Evolutionary conservation across 2,113 vertebrate genomes (phyloP).

Genomic region (Vulpes vulpes): DNA sequence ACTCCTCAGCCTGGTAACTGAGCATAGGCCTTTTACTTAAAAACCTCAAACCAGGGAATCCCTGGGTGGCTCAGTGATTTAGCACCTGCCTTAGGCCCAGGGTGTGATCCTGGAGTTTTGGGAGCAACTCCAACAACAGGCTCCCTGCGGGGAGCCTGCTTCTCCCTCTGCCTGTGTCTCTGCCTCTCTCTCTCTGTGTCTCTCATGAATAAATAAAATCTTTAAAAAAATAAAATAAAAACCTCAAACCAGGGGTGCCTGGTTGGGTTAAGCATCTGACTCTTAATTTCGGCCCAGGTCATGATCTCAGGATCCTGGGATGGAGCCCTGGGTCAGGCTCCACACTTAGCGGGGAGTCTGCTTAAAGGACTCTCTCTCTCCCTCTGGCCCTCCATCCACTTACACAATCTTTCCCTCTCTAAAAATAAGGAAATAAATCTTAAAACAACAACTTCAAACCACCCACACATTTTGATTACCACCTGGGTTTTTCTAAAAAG

Average conservation of each 20-base stretch:
- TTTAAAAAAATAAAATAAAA: background rate
- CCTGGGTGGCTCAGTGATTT: no score
- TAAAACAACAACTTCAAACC: slow-evolving; percentile 40
- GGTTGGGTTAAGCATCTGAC: background rate
- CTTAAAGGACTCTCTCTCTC: background rate
- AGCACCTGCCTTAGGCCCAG: no score
- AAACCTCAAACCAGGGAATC: slow-evolving; percentile 15
- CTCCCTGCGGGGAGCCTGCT: no score
- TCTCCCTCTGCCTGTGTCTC: no score
- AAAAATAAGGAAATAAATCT: background rate
- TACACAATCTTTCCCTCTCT: no score
- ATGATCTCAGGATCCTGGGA: background rate
- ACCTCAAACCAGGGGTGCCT: background rate
- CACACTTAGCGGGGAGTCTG: background rate
- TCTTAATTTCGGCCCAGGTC: background rate
- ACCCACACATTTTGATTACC: slow-evolving; percentile 49
- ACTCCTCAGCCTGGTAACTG: slow-evolving; percentile 1
- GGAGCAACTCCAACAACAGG: no score
- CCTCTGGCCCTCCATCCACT: background rate
- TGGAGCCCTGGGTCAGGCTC: background rate
- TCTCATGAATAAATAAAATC: no score
- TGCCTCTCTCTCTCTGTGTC: no score
- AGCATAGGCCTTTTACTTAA: slow-evolving; percentile 47
- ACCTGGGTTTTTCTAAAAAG: slow-evolving; percentile 54
- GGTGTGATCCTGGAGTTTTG: no score